Evolutionary conservation across 1,140 invertebrate genomes (phyloP), one percentile per base, ranked within the genome.

Genomic region (Achroia grisella): DNA sequence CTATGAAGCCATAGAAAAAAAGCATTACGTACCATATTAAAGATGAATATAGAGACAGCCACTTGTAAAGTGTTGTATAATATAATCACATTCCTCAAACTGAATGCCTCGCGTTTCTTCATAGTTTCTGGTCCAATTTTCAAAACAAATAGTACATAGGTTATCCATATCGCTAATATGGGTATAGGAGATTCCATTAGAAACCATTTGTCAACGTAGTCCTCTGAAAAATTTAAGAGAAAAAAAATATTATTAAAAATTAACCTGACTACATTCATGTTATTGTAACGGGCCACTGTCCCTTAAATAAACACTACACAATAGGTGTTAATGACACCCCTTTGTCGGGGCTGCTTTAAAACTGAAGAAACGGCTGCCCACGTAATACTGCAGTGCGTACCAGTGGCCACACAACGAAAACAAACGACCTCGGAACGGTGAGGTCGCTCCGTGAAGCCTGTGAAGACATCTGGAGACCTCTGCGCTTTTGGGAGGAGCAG

Each of bases 171-270:
- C 13, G 77, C 53, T 12, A 88, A 46, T 1, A 92, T 82, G 11
- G 90, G 89, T 47, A 87, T 72, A 13, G 90, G 90, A 36, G 86
- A 86, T 31, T 81, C 69, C 90, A 93, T 92, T 10, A 93, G 87
- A 2, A 11, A 11, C 42, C 42, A 44, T 8, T 37, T 10, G 23
- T 44, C 42, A 0, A 44, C 34, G 23, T 14, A 36, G 11, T 29
- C 31, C 23, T 28, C 42, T 44, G 27, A 32, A 36, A 44, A 44
- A 17, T n/a, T 32, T 14, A 15, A 17, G 32, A 0, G 32, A 12
- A 42, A 15, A 42, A 42, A 23, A 23, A 3, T 6, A 3, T 23
- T 6, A 23, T 23, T 23, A 23, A 23, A 3, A 23, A 23, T 23
- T 23, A n/a, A n/a, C n/a, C n/a, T n/a, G n/a, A n/a, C n/a, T n/a